These are phyloP conservation scores for Neoitamus cyanurus DNA, from an alignment of 2,888 invertebrate genomes.

Conservation along the genomic window DNA sequence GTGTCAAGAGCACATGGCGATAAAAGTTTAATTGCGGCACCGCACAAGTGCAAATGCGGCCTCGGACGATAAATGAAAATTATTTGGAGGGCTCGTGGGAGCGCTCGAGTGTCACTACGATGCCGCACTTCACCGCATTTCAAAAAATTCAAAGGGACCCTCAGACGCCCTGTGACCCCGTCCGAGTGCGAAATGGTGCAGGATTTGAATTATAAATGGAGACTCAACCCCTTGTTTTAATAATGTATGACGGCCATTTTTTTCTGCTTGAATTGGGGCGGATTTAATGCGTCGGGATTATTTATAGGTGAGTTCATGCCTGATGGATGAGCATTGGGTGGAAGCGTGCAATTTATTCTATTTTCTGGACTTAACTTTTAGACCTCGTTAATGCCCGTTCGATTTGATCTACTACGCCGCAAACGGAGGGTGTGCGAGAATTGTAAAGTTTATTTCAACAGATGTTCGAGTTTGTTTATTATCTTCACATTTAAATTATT, in stretches of 20 bases:
- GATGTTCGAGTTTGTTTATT: no score
- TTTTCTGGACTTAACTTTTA: neutral
- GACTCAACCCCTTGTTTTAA: neutral
- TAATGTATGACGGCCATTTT: neutral
- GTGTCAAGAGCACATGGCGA: neutral
- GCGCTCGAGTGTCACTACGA: neutral
- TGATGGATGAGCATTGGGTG: neutral
- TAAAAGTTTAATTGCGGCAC: constrained; percentile 6
- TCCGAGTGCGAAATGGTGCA: neutral
- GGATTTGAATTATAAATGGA: neutral
- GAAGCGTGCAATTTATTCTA: neutral
- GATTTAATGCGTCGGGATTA: neutral
- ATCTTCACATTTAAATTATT: no score
- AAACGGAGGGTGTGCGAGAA: neutral
- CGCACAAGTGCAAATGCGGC: neutral
- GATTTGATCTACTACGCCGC: neutral
- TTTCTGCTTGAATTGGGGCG: neutral
- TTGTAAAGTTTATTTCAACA: no score
- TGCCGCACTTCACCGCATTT: neutral
- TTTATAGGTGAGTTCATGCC: neutral
- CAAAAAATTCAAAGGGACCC: neutral
- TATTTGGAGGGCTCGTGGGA: neutral
- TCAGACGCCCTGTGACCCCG: neutral
- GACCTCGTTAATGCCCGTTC: neutral
- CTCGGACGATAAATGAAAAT: neutral